Conservation (phyloP, 2,797 vertebrate species). For the Muscicapa striata region DNA sequence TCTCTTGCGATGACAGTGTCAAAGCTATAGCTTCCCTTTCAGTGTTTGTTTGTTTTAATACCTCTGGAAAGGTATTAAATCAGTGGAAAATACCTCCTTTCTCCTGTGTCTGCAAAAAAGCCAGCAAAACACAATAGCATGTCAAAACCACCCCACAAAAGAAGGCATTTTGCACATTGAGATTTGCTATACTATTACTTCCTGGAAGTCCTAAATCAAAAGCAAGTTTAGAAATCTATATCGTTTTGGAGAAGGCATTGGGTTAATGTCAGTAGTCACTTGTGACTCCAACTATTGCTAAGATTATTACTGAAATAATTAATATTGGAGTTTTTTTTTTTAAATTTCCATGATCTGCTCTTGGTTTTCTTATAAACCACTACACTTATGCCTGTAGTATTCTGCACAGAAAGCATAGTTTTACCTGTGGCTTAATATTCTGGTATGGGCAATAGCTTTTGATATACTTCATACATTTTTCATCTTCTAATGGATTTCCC, state of each 20-base stretch:
- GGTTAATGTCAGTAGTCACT: background rate
- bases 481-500: conserved; percentile 87
- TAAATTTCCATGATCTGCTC: background rate
- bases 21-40: background rate
- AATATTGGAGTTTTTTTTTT: background rate
- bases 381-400: background rate
- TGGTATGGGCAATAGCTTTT: conserved; percentile 90
- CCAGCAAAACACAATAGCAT: background rate
- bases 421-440: conserved; percentile 94
- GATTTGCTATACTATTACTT: background rate
- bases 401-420: background rate
- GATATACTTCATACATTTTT: conserved; percentile 81
- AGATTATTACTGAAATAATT: background rate
- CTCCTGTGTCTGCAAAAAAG: background rate
- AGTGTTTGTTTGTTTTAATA: background rate
- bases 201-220: background rate
- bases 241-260: background rate
- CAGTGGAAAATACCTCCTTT: background rate
- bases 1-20: background rate
- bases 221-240: background rate
- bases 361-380: background rate
- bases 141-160: background rate
- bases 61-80: background rate
- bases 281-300: background rate
- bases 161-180: background rate